Percentiles rank a stretch among this genome's conserved stretches.
These are phyloP conservation scores for Drosophila picticornis DNA, from an alignment of 2,888 invertebrate genomes.

Conservation along the genomic window DNA sequence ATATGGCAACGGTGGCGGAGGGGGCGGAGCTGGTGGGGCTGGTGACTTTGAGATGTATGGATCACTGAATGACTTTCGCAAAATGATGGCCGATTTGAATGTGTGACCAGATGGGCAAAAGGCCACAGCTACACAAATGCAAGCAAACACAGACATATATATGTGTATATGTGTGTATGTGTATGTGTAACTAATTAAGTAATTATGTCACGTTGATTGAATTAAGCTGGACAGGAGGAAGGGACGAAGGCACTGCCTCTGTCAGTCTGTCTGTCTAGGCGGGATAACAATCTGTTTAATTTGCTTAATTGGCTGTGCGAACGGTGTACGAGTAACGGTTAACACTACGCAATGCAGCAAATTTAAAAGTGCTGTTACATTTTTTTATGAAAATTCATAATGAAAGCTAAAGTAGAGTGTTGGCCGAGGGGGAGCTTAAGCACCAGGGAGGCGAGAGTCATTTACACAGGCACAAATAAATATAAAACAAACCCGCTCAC, in stretches of 20 bases:
- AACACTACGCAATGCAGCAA: conserved; percentile 42
- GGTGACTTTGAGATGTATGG: conserved; percentile 91
- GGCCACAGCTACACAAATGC: neutral
- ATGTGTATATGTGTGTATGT: conserved; percentile 5
- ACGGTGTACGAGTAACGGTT: conserved; percentile 55
- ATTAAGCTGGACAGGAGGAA: conserved; percentile 54
- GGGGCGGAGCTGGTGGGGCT: conserved; percentile 23
- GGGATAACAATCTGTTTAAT: conserved; percentile 79
- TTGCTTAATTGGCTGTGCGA: conserved; percentile 80
- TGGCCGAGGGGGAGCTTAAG: neutral
- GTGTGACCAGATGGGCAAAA: conserved; percentile 83
- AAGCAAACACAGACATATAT: neutral
- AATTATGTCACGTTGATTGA: conserved; percentile 73
- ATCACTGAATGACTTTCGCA: conserved; percentile 90
- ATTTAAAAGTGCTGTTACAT: conserved; percentile 2
- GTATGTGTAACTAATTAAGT: conserved; percentile 72
- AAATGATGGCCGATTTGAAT: conserved; percentile 92
- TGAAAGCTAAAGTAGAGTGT: conserved; percentile 14
- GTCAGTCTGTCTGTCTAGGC: conserved; percentile 44
- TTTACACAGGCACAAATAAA: neutral
- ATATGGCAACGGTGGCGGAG: conserved; percentile 48
- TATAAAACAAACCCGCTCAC: conserved; percentile 30
- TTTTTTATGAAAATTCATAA: conserved; percentile 40
- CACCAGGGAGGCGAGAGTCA: neutral
- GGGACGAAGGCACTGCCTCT: neutral